A percentile compares a stretch with the other conserved stretches of the same genome.
Evolutionary conservation across 2,113 vertebrate species (phyloP).

Genomic region (Pantherophis guttatus): DNA sequence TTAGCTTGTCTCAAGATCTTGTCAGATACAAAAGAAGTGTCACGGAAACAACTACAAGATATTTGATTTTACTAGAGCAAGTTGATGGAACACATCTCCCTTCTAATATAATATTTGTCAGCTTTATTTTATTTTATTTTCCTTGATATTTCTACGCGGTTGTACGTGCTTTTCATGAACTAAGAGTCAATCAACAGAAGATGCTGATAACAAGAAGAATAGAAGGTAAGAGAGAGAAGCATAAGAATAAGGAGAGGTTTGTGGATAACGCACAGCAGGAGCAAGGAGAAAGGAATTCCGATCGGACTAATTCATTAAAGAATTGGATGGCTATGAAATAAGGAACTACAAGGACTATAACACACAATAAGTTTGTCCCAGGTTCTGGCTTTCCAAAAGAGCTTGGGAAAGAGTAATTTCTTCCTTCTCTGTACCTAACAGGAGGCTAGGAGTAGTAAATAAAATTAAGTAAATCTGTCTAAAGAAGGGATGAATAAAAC

Average conservation of each 20-base stretch:
- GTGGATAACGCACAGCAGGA: not conserved
- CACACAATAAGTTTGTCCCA: not conserved
- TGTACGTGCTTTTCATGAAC: not conserved
- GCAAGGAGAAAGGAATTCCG: not conserved
- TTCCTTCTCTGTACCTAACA: not conserved
- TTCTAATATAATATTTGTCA: not conserved
- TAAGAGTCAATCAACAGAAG: not conserved
- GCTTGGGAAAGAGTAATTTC: not conserved
- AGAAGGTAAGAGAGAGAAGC: not conserved
- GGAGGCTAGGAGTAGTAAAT: not conserved
- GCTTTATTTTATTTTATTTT: not conserved
- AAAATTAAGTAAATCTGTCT: not conserved
- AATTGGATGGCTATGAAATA: not conserved
- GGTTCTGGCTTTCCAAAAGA: not conserved
- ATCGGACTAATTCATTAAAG: not conserved
- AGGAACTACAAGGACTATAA: not conserved
- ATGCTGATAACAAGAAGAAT: not conserved
- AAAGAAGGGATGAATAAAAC: not conserved
- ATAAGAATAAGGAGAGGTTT: not conserved
- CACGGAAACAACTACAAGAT: not conserved
- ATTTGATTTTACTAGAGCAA: not conserved
- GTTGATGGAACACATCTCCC: not conserved
- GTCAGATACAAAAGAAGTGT: not conserved
- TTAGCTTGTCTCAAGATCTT: not conserved
- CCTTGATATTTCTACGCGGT: not conserved